phyloP scores from a whole-genome alignment of 2,797 vertebrate genomes.

The Telmatherina bonti region DNA sequence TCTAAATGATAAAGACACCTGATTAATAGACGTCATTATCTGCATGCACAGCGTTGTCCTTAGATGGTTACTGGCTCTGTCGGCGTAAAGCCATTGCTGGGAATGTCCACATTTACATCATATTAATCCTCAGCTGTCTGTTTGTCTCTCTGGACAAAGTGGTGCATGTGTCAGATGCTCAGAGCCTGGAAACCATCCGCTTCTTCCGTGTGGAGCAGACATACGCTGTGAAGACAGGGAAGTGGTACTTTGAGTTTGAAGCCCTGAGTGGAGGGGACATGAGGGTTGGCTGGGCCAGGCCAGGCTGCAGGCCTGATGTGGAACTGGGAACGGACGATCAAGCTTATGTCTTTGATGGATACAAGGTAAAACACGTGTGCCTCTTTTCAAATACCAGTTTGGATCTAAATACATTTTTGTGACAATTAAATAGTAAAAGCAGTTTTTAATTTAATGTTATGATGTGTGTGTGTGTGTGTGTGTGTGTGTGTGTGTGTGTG shows the following conservation, averaged over 20 bases:
- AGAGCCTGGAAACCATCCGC: constrained; percentile 92
- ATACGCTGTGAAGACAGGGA: constrained; percentile 92
- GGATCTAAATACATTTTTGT: neutral
- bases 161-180: constrained; percentile 84
- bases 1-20: neutral
- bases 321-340: constrained; percentile 93
- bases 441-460: neutral
- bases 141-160: constrained; percentile 66
- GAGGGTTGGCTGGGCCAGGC: constrained; percentile 97
- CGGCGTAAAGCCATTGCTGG: neutral
- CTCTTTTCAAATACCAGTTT: neutral
- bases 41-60: neutral
- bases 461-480: too few species aligned
- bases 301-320: constrained; percentile 91
- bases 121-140: neutral
- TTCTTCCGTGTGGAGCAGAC: constrained; percentile 96
- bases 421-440: neutral
- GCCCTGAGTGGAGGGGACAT: constrained; percentile 94
- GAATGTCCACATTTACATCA: neutral
- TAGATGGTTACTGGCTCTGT: neutral
- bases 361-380: constrained; percentile 84
- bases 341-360: constrained; percentile 96
- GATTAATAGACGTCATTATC: neutral
- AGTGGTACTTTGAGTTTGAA: constrained; percentile 99
- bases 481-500: too few species aligned